Evolutionary conservation across 2,888 invertebrate species (phyloP).

Genomic region (Lycia hirtaria): DNA sequence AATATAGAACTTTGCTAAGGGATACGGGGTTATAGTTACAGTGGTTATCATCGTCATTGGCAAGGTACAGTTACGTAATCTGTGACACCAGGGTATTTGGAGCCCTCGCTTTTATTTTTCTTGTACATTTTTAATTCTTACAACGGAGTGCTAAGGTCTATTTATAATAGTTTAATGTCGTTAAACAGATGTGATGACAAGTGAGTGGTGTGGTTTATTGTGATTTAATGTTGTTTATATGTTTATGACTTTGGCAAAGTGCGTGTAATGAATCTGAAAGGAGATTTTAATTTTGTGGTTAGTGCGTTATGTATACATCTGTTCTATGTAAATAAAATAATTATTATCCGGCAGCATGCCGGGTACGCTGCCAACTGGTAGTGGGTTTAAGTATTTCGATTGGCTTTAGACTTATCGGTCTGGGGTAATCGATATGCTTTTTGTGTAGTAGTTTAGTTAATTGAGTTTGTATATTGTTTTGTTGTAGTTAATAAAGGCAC

Average conservation of each 20-base stretch:
- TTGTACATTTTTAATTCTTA: neutral
- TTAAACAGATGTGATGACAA: constrained; percentile 54
- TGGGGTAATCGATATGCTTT: too few species aligned
- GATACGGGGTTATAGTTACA: neutral
- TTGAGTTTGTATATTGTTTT: too few species aligned
- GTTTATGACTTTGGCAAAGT: constrained; percentile 63
- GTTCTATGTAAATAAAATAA: neutral
- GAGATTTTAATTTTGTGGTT: constrained; percentile 21
- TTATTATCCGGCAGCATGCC: too few species aligned
- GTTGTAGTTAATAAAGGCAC: too few species aligned
- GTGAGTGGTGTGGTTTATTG: constrained; percentile 53
- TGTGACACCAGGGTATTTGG: constrained; percentile 42
- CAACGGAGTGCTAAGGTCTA: constrained; percentile 33
- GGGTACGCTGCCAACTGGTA: too few species aligned
- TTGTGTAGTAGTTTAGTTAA: too few species aligned
- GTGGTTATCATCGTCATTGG: constrained; percentile 29
- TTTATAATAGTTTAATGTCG: constrained; percentile 43
- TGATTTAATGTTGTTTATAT: constrained; percentile 5
- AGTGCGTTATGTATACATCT: constrained; percentile 3
- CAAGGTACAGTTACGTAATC: neutral
- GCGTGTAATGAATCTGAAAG: constrained; percentile 58
- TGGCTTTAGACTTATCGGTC: too few species aligned
- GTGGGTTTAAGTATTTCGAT: too few species aligned
- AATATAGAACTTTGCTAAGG: neutral
- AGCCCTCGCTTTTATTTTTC: constrained; percentile 36